Evolutionary conservation across 92 coral and sea anemone genomes (phyloP).

Genomic region (Siderastrea radians): DNA sequence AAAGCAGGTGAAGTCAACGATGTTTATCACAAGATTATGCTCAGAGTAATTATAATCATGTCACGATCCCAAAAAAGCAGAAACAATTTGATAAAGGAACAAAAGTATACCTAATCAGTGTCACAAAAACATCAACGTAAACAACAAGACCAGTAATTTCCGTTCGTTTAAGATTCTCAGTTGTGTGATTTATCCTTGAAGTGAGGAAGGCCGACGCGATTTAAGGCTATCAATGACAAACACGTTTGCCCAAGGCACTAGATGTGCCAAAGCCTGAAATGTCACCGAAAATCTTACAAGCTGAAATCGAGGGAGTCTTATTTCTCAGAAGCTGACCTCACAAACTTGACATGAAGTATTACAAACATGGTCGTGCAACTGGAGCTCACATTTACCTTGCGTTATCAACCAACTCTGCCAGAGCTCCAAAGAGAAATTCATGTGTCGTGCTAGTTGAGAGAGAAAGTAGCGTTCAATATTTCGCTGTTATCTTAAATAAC

Average conservation of each 20-base stretch:
- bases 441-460: conserved; percentile 89
- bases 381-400: conserved; percentile 78
- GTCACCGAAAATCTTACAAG: background rate
- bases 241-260: background rate
- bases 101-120: background rate
- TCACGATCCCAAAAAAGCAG: conserved; percentile 3
- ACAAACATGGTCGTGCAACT: background rate
- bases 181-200: background rate
- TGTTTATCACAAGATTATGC: background rate
- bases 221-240: background rate
- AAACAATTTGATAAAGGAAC: background rate
- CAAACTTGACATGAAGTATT: background rate
- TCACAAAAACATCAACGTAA: background rate
- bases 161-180: background rate
- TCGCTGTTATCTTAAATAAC: background rate
- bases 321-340: background rate
- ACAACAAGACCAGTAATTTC: conserved; percentile 3
- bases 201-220: background rate
- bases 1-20: background rate
- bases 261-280: background rate
- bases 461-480: background rate
- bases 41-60: background rate
- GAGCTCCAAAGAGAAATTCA: conserved; percentile 97
- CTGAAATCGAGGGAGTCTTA: background rate
- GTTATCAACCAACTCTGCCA: conserved; percentile 97